Conservation (phyloP, 2,888 invertebrate species). For the Xanthorhoe spadicearia region DNA sequence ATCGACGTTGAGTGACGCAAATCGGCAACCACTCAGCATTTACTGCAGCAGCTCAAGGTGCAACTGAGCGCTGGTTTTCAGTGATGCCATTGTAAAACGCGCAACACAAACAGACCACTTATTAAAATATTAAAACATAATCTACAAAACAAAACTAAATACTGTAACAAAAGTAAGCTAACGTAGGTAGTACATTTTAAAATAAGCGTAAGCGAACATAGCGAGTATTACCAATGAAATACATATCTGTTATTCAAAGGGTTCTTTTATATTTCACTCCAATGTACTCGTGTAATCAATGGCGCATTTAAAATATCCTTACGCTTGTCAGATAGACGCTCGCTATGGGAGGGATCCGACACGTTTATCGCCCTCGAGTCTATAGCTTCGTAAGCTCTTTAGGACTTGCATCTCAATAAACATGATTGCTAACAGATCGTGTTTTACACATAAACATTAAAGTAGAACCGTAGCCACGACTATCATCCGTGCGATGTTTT, state of each 20-base stretch:
- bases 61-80: no score
- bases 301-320: conserved; percentile 15
- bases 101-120: no score
- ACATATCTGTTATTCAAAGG: conserved; percentile 10
- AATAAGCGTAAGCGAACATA: no score
- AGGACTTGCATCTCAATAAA: conserved; percentile 25
- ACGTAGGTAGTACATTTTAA: no score
- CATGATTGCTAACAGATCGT: conserved; percentile 26
- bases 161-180: no score
- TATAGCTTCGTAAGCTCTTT: conserved; percentile 3
- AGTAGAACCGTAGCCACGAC: conserved; percentile 28
- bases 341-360: background rate
- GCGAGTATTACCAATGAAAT: conserved; percentile 13
- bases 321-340: conserved; percentile 10
- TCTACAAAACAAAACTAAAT: no score
- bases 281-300: conserved; percentile 19
- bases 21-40: no score
- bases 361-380: conserved; percentile 9
- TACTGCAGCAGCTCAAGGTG: no score
- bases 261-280: conserved; percentile 16
- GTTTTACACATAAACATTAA: conserved; percentile 39
- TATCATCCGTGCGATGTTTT: conserved; percentile 40
- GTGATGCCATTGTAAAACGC: no score
- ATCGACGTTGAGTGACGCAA: no score
- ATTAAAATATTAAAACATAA: no score